Percentiles rank a stretch among this genome's conserved stretches.
Evolutionary conservation across 2,113 vertebrate genomes (phyloP).

Genomic region (Fulmarus glacialis): DNA sequence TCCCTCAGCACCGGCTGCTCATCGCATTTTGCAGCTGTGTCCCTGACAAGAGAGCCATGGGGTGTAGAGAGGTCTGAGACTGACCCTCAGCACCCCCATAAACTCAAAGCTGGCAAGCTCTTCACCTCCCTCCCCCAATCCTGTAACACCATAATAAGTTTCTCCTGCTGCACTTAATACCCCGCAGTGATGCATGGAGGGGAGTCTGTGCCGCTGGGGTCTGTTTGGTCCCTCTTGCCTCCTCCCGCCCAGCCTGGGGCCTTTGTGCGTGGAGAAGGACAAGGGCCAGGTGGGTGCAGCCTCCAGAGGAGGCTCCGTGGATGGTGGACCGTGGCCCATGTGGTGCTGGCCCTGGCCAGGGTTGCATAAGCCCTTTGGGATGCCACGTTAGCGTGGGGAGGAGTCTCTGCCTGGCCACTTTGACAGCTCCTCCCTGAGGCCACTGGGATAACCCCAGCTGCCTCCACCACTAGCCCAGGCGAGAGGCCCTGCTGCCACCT

Average conservation of each 20-base stretch:
- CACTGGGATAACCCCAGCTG: background rate
- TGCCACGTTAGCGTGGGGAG: slow-evolving; percentile 71
- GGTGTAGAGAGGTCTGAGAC: background rate
- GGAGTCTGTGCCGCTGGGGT: background rate
- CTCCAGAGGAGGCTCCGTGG: background rate
- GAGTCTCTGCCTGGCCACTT: slow-evolving; percentile 6
- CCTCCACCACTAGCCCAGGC: background rate
- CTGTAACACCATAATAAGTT: background rate
- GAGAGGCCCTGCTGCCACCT: accelerated
- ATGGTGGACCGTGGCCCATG: background rate
- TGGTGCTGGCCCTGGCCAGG: background rate
- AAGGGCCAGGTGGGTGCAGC: background rate
- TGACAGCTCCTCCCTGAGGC: slow-evolving; percentile 19
- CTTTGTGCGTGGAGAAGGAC: background rate
- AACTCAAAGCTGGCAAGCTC: background rate
- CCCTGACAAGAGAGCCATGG: accelerated
- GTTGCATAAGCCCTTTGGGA: slow-evolving; percentile 18
- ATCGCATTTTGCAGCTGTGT: background rate
- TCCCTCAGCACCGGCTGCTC: background rate
- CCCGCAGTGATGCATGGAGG: accelerated
- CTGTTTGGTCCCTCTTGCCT: background rate
- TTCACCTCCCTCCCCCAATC: accelerated
- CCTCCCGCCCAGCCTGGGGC: background rate
- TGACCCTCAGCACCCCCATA: background rate
- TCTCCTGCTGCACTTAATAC: background rate